phyloP scores from a whole-genome alignment of 2,113 vertebrate genomes.

The Micronisus gabar region DNA sequence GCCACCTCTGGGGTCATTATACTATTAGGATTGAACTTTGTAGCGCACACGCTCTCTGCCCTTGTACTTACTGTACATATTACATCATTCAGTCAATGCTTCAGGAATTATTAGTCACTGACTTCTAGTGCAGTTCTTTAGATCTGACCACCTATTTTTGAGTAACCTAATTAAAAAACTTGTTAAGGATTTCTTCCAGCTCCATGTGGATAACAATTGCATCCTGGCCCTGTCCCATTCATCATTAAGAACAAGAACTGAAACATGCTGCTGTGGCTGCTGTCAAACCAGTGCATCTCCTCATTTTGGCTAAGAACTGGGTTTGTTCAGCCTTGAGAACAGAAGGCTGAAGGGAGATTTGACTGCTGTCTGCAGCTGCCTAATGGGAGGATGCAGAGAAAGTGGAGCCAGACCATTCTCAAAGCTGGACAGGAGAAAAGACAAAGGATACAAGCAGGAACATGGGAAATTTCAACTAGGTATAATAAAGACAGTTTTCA shows the following conservation, averaged over 20 bases:
- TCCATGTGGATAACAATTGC: not conserved
- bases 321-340: not conserved
- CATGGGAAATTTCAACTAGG: not conserved
- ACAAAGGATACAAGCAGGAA: not conserved
- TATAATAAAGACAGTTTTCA: not conserved
- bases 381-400: not conserved
- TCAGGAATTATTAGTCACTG: not conserved
- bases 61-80: not conserved
- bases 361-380: not conserved
- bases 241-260: not conserved
- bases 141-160: not conserved
- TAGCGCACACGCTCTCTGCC: not conserved
- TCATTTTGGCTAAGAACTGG: not conserved
- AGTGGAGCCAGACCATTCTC: not conserved
- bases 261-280: not conserved
- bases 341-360: not conserved
- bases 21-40: not conserved
- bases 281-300: not conserved
- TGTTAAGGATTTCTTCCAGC: not conserved
- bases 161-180: not conserved
- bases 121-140: not conserved
- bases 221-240: not conserved
- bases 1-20: not conserved
- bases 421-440: not conserved
- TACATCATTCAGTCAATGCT: not conserved